Conservation (phyloP, 2,113 vertebrate species). For the Amblyornis subalaris region DNA sequence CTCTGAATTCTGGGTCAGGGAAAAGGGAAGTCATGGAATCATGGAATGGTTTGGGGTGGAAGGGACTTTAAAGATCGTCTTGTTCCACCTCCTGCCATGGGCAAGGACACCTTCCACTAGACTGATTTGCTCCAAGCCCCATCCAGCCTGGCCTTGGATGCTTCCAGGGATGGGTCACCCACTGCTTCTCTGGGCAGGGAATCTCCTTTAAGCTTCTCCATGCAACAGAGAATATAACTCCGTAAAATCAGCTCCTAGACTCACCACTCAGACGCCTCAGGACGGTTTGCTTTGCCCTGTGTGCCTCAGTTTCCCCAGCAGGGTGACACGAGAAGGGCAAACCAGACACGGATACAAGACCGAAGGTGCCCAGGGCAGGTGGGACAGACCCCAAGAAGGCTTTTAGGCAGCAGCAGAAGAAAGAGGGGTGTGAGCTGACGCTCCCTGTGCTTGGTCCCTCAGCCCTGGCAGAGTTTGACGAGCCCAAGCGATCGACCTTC, state of each 20-base stretch:
- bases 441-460: background rate
- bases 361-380: background rate
- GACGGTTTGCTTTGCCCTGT: rapidly evolving
- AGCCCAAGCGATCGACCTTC: slow-evolving; percentile 87
- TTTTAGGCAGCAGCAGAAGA: background rate
- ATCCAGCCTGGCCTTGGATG: background rate
- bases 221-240: background rate
- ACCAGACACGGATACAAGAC: rapidly evolving
- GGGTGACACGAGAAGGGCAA: background rate
- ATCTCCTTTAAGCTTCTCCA: background rate
- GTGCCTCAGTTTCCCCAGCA: background rate
- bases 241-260: background rate
- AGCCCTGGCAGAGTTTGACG: slow-evolving; percentile 94
- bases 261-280: background rate
- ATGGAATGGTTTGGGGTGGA: background rate
- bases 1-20: background rate
- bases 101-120: background rate
- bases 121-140: background rate
- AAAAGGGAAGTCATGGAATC: background rate
- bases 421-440: background rate
- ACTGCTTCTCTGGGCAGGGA: background rate
- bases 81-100: background rate
- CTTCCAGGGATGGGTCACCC: background rate
- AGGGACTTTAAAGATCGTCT: background rate
- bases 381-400: background rate